Evolutionary conservation across 37 sponge, comb jelly and placozoan species (phyloP).

Genomic region (Beroe ovata): DNA sequence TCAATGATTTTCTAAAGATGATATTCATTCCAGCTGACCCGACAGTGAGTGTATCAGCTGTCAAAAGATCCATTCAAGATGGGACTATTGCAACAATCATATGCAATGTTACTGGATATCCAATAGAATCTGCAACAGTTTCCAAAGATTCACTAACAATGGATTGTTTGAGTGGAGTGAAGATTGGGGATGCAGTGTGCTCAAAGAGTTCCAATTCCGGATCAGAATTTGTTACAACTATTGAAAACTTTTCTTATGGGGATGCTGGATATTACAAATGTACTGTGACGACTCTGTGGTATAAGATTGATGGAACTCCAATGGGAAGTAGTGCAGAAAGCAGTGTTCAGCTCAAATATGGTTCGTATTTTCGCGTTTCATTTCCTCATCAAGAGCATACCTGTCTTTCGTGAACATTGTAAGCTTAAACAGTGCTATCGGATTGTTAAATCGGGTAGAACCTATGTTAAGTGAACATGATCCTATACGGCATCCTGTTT

Average conservation of each 20-base stretch:
- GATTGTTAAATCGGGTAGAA: too few species aligned
- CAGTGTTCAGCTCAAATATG: too few species aligned
- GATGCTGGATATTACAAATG: conserved; percentile 17
- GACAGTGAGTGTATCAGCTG: neutral
- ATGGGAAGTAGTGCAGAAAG: neutral
- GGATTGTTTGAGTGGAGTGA: neutral
- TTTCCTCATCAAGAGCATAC: too few species aligned
- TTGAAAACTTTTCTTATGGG: neutral
- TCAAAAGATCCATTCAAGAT: neutral
- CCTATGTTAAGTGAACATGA: too few species aligned
- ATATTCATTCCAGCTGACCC: conserved; percentile 1
- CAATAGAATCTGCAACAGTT: conserved; percentile 6
- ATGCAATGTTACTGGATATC: conserved; percentile 33
- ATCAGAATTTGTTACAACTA: neutral
- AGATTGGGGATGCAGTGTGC: neutral
- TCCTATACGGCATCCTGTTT: too few species aligned
- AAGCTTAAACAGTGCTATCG: too few species aligned
- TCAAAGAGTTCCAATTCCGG: neutral
- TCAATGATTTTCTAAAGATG: too few species aligned
- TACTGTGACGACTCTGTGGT: neutral
- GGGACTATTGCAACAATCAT: neutral
- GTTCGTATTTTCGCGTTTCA: too few species aligned
- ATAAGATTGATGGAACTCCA: neutral
- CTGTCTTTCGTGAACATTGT: too few species aligned
- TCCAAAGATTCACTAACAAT: neutral